Conservation (phyloP, 2,113 vertebrate genomes). For the Mastomys coucha region DNA sequence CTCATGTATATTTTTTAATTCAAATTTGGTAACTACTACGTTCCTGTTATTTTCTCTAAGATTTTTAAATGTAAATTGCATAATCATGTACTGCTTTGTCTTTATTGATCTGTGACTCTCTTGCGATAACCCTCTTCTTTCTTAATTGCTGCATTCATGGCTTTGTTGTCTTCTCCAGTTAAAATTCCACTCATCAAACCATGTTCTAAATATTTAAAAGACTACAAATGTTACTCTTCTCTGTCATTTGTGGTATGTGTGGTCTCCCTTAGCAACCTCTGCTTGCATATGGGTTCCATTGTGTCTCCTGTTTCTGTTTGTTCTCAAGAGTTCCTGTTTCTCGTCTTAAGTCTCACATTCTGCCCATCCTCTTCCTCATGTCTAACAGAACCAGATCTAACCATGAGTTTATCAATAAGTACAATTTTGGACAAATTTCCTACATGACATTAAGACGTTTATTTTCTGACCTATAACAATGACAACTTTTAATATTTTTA, state of each 20-base stretch:
- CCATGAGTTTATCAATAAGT: not conserved
- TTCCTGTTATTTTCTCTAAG: slow-evolving; percentile 44
- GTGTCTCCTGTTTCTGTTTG: slow-evolving; percentile 16
- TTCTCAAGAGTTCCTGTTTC: slow-evolving; percentile 15
- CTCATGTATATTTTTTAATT: not conserved
- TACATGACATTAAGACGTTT: not conserved
- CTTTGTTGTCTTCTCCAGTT: slow-evolving; percentile 31
- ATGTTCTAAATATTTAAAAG: slow-evolving; percentile 39
- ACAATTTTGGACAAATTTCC: slow-evolving; percentile 4
- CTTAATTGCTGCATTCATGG: slow-evolving; percentile 3
- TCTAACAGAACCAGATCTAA: not conserved
- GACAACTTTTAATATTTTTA: slow-evolving; percentile 3
- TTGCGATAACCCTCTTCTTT: not conserved
- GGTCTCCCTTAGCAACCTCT: slow-evolving; percentile 66
- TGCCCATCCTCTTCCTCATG: not conserved
- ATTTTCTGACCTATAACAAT: not conserved
- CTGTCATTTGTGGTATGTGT: not conserved
- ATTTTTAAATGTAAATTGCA: slow-evolving; percentile 23
- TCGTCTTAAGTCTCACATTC: slow-evolving; percentile 5
- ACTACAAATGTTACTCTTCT: slow-evolving; percentile 5
- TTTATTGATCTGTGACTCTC: slow-evolving; percentile 45
- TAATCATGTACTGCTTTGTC: slow-evolving; percentile 25
- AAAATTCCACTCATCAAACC: slow-evolving; percentile 32
- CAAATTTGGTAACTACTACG: not conserved
- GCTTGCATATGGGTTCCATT: not conserved